Percentiles rank a stretch among this genome's conserved stretches.
Evolutionary conservation across 1,140 invertebrate species (phyloP).

Genomic region (Daktulosphaira vitifoliae): DNA sequence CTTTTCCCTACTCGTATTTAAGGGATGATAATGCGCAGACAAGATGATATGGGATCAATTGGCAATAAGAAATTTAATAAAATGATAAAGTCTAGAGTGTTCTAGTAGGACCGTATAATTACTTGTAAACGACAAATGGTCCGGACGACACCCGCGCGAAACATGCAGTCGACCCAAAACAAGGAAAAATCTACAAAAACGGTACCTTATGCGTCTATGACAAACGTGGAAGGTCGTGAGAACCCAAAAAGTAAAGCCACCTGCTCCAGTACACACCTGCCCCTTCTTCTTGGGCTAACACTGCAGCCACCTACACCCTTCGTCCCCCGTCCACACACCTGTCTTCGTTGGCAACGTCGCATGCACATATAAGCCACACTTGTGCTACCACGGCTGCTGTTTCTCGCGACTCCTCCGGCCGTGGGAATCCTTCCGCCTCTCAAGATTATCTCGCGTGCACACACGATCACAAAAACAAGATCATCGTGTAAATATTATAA

Average conservation of each 20-base stretch:
- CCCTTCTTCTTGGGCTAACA: background rate
- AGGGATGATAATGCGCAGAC: too few relatives aligned
- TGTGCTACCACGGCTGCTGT: conserved; percentile 9
- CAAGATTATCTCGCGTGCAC: conserved; percentile 33
- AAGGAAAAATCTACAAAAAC: conserved; percentile 11
- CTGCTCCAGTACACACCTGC: conserved; percentile 30
- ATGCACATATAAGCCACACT: background rate
- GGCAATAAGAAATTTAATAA: too few relatives aligned
- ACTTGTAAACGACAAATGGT: background rate
- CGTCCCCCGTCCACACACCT: conserved; percentile 21
- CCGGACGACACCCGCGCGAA: too few relatives aligned
- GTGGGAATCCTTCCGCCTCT: conserved; percentile 33
- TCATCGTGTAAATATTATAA: conserved; percentile 33
- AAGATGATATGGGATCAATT: too few relatives aligned
- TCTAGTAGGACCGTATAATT: background rate
- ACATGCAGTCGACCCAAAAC: background rate
- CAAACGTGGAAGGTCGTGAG: conserved; percentile 23
- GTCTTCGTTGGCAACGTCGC: conserved; percentile 31
- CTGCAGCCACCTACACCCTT: background rate
- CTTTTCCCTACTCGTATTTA: too few relatives aligned
- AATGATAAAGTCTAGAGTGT: too few relatives aligned
- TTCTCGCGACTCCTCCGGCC: background rate
- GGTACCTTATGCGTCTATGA: conserved; percentile 26
- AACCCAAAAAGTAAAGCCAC: conserved; percentile 29
- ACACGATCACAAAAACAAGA: conserved; percentile 15